These are phyloP conservation scores for Siderastrea siderea DNA, from an alignment of 92 coral and sea anemone genomes.

Conservation along the genomic window DNA sequence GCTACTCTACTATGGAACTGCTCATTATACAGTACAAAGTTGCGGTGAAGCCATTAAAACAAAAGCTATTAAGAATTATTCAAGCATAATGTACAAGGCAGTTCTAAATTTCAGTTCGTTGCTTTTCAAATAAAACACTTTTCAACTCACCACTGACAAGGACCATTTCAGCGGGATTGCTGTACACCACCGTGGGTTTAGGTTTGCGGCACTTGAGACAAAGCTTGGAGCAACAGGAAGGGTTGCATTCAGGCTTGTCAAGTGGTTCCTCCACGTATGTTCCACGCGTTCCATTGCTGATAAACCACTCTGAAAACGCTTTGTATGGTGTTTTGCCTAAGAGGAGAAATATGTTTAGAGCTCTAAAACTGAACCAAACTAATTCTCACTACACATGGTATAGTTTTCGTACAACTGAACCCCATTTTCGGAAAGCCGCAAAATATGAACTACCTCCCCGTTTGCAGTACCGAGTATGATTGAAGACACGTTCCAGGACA, in stretches of 20 bases:
- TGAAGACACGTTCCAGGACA: neutral
- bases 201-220: slow-evolving; percentile 88
- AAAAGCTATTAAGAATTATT: too few relatives aligned
- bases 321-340: slow-evolving; percentile 93
- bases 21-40: too few relatives aligned
- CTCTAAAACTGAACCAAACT: neutral
- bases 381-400: too few relatives aligned
- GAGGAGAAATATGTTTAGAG: neutral
- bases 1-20: neutral
- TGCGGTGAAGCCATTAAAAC: too few relatives aligned
- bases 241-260: slow-evolving; percentile 91
- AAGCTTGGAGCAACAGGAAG: slow-evolving; percentile 89
- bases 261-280: slow-evolving; percentile 90
- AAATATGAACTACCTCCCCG: too few relatives aligned
- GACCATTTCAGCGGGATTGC: slow-evolving; percentile 7
- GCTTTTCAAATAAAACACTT: neutral
- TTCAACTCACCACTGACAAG: slow-evolving; percentile 19
- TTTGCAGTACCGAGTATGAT: neutral
- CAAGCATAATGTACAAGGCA: too few relatives aligned
- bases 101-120: neutral
- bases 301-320: slow-evolving; percentile 93
- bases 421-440: neutral
- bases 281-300: slow-evolving; percentile 82
- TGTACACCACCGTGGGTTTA: slow-evolving; percentile 11
- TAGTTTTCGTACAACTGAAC: too few relatives aligned